Conservation (phyloP, 2,113 vertebrate species). For the Climacteris rufus region DNA sequence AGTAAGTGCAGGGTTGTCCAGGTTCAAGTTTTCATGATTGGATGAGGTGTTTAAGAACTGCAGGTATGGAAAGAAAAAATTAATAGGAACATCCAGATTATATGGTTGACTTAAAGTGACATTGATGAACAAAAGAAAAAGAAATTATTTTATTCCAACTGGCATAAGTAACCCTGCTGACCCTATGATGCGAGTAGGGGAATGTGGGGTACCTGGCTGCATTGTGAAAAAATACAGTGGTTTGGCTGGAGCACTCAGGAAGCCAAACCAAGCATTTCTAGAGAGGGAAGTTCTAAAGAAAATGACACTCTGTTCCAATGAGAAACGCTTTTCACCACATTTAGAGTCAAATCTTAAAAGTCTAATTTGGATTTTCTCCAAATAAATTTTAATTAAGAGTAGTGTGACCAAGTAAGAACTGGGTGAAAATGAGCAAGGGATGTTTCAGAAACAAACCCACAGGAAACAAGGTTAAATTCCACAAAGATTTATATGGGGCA, state of each 20-base stretch:
- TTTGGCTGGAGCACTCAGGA: neutral
- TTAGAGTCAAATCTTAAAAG: neutral
- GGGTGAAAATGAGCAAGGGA: neutral
- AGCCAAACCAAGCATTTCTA: neutral
- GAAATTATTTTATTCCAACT: neutral
- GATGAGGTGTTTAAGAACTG: conserved; percentile 93
- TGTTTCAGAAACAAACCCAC: neutral
- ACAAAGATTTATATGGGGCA: neutral
- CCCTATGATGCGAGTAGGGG: neutral
- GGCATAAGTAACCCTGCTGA: conserved; percentile 5
- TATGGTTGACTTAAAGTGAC: neutral
- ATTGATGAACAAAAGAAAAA: neutral
- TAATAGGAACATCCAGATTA: neutral
- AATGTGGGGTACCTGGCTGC: neutral
- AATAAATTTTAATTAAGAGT: neutral
- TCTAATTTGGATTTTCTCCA: neutral
- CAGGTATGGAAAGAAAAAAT: conserved; percentile 10
- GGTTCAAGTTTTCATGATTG: conserved; percentile 82
- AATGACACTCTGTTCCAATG: neutral
- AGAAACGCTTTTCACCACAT: neutral
- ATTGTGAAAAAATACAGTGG: neutral
- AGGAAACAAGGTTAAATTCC: neutral
- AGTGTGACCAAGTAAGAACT: neutral
- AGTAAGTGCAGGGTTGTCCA: conserved; percentile 78
- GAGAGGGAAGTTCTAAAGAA: neutral